Base-by-base conservation (phyloP, 2,888 invertebrate species). In the Lithophane ornitopus region DNA sequence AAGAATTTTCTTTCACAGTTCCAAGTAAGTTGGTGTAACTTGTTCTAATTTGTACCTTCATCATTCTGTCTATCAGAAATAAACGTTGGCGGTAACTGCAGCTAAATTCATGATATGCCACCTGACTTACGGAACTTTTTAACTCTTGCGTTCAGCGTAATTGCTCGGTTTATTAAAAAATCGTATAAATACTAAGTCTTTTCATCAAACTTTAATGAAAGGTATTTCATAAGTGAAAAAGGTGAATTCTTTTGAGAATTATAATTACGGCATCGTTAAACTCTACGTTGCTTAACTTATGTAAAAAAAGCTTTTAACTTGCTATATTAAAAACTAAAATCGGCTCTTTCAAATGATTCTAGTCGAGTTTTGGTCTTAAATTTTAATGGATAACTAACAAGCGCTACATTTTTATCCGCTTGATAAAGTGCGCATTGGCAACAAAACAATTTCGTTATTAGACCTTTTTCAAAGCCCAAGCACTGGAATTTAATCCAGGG, bases 191-290 rank as follows among this genome's bases (percentile, higher is more conserved):
- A 82, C 81, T 70, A 87, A 87, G 87, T 87, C 85, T 87, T 90
- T 91, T 90, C 91, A 92, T 93, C 90, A 91, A 91, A 91, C 88
- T 92, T 92, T 91, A 91, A 93, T 93, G 88, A 92, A 93, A 92
- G 89, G 91, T 90, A 92, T 92, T 94, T 94, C 92, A 93, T 93
- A 91, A 92, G 91, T 89, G 88, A 89, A 91, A 92, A 92, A 90
- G 87, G 90, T 87, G 89, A 91, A 90, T 90, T 93, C 93, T 92
- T 94, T 94, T 92, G 89, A 93, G 90, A 92, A 92, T 93, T 93
- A 93, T 94, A 94, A 94, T 94, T 94, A 94, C 90, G 92, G 91
- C 93, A 93, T 94, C 95, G 93, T 95, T 94, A 94, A 94, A 94
- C 92, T 93, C 92, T 90, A 86, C 93, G 93, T 92, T 91, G 91